Percentiles rank a stretch among this genome's conserved stretches.
phyloP scores from a whole-genome alignment of 2,113 vertebrate genomes.

The Piprites chloris region DNA sequence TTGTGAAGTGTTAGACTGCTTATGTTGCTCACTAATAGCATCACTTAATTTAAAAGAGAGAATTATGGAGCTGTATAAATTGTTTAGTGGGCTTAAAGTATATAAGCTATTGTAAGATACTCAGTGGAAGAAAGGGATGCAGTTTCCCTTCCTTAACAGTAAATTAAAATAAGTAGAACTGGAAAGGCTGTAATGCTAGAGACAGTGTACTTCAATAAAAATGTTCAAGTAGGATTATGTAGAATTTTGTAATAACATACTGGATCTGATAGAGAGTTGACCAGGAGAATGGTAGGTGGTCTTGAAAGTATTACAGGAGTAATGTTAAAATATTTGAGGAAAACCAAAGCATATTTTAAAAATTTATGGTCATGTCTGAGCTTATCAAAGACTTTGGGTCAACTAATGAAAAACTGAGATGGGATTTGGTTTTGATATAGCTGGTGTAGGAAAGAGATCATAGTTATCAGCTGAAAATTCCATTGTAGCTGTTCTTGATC shows the following conservation, averaged over 20 bases:
- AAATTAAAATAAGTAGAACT: background rate
- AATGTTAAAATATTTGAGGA: background rate
- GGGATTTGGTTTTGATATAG: background rate
- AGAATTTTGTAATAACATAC: background rate
- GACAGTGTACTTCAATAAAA: background rate
- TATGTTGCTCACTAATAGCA: background rate
- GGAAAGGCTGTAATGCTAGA: background rate
- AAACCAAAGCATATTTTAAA: background rate
- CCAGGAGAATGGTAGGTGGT: background rate
- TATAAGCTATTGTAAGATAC: background rate
- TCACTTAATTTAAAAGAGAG: background rate
- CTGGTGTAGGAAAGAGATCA: background rate
- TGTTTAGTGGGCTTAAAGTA: background rate
- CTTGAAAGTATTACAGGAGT: background rate
- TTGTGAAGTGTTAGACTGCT: background rate
- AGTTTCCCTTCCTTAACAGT: background rate
- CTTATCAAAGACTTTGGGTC: background rate
- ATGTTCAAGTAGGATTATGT: background rate
- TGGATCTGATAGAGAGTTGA: background rate
- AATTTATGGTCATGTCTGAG: fast-evolving
- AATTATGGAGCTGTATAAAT: background rate
- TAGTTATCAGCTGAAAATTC: background rate
- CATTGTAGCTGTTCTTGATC: background rate
- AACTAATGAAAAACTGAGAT: background rate
- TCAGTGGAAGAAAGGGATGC: background rate